Conservation (phyloP, 2,113 vertebrate genomes). For the Cynocephalus volans region DNA sequence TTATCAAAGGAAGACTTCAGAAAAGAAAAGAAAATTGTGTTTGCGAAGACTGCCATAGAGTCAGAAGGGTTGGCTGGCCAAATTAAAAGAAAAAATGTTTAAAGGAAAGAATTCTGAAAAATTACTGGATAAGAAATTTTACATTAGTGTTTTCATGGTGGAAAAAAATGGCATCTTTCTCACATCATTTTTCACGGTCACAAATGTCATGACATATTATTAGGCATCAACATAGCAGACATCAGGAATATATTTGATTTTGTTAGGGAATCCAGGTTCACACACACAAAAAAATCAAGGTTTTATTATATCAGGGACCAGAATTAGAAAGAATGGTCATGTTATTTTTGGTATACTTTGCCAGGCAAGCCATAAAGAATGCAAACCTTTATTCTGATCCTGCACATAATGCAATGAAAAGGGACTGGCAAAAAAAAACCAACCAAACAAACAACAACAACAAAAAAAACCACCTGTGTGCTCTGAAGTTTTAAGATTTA, state of each 20-base stretch:
- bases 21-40: slow-evolving; percentile 29
- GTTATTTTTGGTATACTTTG: neutral
- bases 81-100: neutral
- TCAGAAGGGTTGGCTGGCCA: neutral
- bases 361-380: neutral
- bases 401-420: neutral
- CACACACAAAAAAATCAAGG: neutral
- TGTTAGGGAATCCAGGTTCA: neutral
- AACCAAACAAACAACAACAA: neutral
- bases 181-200: neutral
- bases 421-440: neutral
- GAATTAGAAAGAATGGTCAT: neutral
- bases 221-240: neutral
- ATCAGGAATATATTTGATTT: neutral
- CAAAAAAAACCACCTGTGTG: neutral
- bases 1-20: neutral
- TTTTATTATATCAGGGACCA: neutral
- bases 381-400: neutral
- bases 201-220: neutral
- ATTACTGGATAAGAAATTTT: neutral
- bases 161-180: neutral
- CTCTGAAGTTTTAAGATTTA: slow-evolving; percentile 6
- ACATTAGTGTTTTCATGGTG: neutral
- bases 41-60: neutral
- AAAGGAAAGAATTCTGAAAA: neutral